Conservation (phyloP, 1,140 invertebrate species). For the Drosophila auraria region DNA sequence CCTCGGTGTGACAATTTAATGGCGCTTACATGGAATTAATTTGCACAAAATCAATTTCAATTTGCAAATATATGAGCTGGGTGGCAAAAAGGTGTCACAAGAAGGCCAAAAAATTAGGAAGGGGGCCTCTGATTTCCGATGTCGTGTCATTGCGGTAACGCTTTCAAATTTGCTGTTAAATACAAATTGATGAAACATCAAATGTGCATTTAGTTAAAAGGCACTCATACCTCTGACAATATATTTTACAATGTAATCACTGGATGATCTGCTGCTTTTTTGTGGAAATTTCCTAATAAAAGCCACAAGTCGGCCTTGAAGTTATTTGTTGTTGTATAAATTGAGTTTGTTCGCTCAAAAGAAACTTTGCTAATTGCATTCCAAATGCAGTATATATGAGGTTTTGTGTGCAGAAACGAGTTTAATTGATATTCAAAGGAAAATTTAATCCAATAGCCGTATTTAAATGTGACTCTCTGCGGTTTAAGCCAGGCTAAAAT, state of each 20-base stretch:
- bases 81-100: constrained; percentile 19
- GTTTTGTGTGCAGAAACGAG: too few relatives aligned
- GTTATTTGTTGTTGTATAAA: not conserved
- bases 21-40: constrained; percentile 66
- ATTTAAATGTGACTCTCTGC: constrained; percentile 3
- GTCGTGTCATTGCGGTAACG: constrained; percentile 51
- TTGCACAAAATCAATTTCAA: constrained; percentile 77
- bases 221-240: not conserved
- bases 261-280: not conserved
- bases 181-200: constrained; percentile 51
- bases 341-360: not conserved
- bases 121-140: constrained; percentile 40
- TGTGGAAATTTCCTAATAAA: not conserved
- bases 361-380: not conserved
- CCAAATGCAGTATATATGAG: not conserved
- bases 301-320: not conserved
- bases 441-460: not conserved
- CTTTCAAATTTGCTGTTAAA: constrained; percentile 51
- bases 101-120: constrained; percentile 17
- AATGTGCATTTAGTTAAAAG: constrained; percentile 36
- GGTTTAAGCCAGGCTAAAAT: not conserved
- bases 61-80: constrained; percentile 43
- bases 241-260: not conserved
- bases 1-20: constrained; percentile 47
- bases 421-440: too few relatives aligned